Evolutionary conservation across 2,797 vertebrate genomes (phyloP).

Genomic region (Amniataba percoides): DNA sequence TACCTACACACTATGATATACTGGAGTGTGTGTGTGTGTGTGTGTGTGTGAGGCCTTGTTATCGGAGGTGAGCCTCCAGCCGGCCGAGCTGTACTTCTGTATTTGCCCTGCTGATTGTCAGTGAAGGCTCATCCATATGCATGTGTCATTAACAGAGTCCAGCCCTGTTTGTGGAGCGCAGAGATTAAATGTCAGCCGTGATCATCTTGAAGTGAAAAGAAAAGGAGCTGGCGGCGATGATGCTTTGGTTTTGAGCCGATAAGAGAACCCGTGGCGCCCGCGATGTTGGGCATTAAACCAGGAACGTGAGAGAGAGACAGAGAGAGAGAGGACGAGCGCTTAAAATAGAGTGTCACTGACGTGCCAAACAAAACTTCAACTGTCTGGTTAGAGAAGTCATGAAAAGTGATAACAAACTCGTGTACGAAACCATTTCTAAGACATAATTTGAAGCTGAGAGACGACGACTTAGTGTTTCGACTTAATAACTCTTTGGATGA

Average conservation of each 20-base stretch:
- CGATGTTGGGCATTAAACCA: neutral
- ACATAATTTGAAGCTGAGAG: neutral
- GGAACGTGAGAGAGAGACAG: neutral
- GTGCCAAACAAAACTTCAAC: neutral
- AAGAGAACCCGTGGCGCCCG: slow-evolving; percentile 11
- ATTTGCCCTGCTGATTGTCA: slow-evolving; percentile 47
- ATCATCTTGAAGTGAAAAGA: slow-evolving; percentile 60
- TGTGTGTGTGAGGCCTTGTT: neutral
- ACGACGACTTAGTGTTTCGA: neutral
- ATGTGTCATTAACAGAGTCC: slow-evolving; percentile 73
- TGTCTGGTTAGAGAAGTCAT: neutral
- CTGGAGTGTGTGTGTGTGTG: neutral
- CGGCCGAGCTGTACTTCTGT: slow-evolving; percentile 9
- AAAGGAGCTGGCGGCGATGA: slow-evolving; percentile 14
- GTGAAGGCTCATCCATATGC: slow-evolving; percentile 78
- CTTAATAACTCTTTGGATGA: neutral
- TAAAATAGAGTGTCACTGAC: slow-evolving; percentile 11
- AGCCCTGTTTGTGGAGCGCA: slow-evolving; percentile 63
- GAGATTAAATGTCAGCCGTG: slow-evolving; percentile 78
- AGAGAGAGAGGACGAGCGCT: neutral
- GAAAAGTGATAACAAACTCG: neutral
- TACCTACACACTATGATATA: slow-evolving; percentile 15
- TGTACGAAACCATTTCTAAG: slow-evolving; percentile 5
- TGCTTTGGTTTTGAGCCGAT: slow-evolving; percentile 26
- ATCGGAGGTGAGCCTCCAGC: slow-evolving; percentile 20